A percentile compares a stretch with the other conserved stretches of the same genome.
These are phyloP conservation scores for Pituophis catenifer DNA, from an alignment of 2,113 vertebrate genomes.

Conservation along the genomic window DNA sequence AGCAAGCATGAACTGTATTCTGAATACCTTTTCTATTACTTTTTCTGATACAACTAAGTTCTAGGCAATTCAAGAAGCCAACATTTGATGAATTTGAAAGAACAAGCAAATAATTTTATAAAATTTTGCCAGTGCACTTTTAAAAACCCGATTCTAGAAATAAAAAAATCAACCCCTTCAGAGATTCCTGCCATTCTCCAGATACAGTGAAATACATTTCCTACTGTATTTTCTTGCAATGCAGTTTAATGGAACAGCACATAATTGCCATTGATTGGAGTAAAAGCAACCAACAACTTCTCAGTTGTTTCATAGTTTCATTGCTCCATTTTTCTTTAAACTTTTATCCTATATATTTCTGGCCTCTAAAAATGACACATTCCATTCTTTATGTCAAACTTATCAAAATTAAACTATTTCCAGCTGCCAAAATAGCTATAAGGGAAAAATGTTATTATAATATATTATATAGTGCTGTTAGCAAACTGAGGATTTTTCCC, in stretches of 20 bases:
- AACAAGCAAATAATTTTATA: background rate
- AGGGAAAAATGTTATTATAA: constrained; percentile 30
- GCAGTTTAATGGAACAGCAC: background rate
- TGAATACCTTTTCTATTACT: background rate
- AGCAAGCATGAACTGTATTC: background rate
- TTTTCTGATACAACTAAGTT: constrained; percentile 15
- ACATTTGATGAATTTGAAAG: constrained; percentile 14
- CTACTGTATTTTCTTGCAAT: constrained; percentile 6
- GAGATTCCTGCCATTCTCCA: background rate
- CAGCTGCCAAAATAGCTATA: constrained; percentile 58
- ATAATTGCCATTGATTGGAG: background rate
- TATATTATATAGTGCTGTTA: background rate
- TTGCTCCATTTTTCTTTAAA: background rate
- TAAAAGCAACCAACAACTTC: background rate
- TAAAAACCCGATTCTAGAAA: background rate
- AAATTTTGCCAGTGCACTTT: constrained; percentile 19
- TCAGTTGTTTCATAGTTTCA: background rate
- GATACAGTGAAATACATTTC: background rate
- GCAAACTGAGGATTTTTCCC: background rate
- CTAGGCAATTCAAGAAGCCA: background rate
- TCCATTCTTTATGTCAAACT: constrained; percentile 48
- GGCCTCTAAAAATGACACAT: constrained; percentile 42
- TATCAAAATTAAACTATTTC: constrained; percentile 59
- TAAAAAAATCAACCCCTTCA: background rate
- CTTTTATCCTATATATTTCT: constrained; percentile 15